phyloP scores from a whole-genome alignment of 2,888 invertebrate genomes.

The Auanema freiburgensis region DNA sequence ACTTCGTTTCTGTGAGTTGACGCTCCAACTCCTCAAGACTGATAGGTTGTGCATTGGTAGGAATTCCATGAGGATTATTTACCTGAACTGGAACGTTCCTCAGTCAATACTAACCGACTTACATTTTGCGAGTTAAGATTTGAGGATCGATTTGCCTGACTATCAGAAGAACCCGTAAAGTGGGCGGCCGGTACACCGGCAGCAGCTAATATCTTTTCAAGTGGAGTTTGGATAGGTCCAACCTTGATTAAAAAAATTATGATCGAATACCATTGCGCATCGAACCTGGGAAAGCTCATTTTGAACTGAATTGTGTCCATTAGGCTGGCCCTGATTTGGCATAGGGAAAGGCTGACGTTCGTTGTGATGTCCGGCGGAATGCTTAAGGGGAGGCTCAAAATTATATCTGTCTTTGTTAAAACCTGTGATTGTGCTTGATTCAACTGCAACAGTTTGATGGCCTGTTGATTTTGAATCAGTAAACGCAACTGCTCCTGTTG shows the following conservation, averaged over 20 bases:
- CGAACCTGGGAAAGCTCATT: conserved; percentile 5
- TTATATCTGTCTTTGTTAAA: no score
- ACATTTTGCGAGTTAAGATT: conserved; percentile 1
- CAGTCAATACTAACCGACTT: conserved; percentile 11
- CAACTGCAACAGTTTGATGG: no score
- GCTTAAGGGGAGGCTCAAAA: no score
- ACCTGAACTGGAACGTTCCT: not conserved
- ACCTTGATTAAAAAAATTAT: conserved; percentile 21
- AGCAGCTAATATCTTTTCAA: conserved; percentile 44
- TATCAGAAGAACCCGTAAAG: conserved; percentile 25
- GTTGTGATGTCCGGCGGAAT: no score
- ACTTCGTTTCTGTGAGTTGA: conserved; percentile 18
- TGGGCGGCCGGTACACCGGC: conserved; percentile 42
- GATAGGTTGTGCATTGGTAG: conserved; percentile 30
- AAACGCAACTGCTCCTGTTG: no score
- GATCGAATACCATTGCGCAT: not conserved
- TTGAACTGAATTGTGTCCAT: conserved; percentile 1
- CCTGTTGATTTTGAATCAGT: no score
- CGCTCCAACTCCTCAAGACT: conserved; percentile 39
- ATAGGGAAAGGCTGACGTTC: no score
- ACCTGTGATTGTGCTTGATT: no score
- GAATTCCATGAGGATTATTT: conserved; percentile 8
- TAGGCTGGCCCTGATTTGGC: no score
- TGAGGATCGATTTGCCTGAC: not conserved
- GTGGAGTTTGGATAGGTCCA: conserved; percentile 46